Conservation (phyloP, 2,113 vertebrate genomes). For the Pachycephala philippinensis region DNA sequence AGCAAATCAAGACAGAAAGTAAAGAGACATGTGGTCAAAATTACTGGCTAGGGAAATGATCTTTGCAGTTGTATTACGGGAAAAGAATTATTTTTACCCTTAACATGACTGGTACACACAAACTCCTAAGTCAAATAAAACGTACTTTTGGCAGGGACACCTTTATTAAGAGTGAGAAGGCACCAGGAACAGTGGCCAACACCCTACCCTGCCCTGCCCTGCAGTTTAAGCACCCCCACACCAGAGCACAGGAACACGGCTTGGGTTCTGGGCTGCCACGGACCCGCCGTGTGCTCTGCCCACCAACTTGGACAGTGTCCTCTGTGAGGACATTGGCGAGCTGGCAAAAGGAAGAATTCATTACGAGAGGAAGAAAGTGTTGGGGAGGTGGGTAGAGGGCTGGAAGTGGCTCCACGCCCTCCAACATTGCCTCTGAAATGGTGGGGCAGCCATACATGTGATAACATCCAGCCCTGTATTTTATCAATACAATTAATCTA, state of each 20-base stretch:
- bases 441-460: accelerated
- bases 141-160: neutral
- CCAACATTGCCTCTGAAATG: accelerated
- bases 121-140: neutral
- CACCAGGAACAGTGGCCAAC: neutral
- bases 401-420: neutral
- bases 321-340: accelerated
- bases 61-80: neutral
- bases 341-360: neutral
- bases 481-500: neutral
- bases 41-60: neutral
- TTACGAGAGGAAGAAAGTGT: too few species aligned
- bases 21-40: neutral
- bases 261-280: neutral
- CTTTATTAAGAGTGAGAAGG: neutral
- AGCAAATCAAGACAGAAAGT: neutral
- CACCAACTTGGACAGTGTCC: neutral
- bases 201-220: neutral
- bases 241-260: neutral
- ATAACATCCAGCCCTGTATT: accelerated
- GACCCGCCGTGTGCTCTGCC: neutral
- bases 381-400: neutral
- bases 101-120: neutral
- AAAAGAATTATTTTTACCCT: neutral
- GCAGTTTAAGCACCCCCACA: neutral